These are phyloP conservation scores for Thamnophis elegans DNA, from an alignment of 2,797 vertebrate species.

Conservation along the genomic window DNA sequence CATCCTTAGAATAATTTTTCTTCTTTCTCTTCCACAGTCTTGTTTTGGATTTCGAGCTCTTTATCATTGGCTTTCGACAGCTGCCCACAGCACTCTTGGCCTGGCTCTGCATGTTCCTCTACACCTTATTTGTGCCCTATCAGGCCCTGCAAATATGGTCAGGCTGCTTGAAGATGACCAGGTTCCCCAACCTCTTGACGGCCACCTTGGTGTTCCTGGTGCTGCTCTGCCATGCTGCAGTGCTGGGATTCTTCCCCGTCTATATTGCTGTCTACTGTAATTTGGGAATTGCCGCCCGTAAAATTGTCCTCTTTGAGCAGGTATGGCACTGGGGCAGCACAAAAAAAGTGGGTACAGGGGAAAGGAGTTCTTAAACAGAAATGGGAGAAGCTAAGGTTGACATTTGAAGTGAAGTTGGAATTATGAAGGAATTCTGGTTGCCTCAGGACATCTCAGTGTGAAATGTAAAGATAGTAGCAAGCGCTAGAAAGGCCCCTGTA, in stretches of 20 bases:
- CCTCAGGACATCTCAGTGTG: neutral
- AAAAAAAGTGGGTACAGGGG: neutral
- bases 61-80: slow-evolving; percentile 82
- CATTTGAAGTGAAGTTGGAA: neutral
- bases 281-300: slow-evolving; percentile 81
- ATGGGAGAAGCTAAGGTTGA: too few species aligned
- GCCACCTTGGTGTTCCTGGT: slow-evolving; percentile 57
- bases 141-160: slow-evolving; percentile 75
- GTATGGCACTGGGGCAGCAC: slow-evolving; percentile 79
- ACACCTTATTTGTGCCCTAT: slow-evolving; percentile 81
- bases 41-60: slow-evolving; percentile 82
- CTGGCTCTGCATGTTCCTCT: slow-evolving; percentile 82
- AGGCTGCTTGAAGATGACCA: slow-evolving; percentile 60
- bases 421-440: neutral
- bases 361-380: neutral
- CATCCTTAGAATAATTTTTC: neutral
- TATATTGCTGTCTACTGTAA: slow-evolving; percentile 71
- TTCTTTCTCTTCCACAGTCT: slow-evolving; percentile 67
- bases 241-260: slow-evolving; percentile 78
- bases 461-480: neutral
- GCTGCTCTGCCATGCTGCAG: slow-evolving; percentile 59
- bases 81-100: slow-evolving; percentile 73
- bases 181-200: slow-evolving; percentile 63
- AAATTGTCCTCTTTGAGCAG: slow-evolving; percentile 85
- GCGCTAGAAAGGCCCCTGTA: neutral